Conservation (phyloP, 2,888 invertebrate genomes). For the Chloromyia formosa region DNA sequence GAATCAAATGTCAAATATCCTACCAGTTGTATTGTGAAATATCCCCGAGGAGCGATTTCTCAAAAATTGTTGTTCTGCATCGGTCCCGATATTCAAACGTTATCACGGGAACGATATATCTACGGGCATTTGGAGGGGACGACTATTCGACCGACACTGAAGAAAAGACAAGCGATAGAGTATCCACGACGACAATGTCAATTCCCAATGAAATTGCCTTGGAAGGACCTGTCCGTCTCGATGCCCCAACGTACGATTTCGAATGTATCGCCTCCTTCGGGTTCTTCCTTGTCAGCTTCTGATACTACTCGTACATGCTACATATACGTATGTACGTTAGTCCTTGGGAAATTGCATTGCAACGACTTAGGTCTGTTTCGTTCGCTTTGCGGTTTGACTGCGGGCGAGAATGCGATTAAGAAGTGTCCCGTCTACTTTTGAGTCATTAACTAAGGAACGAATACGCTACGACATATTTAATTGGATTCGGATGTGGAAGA, state of each 20-base stretch:
- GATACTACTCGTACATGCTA: background rate
- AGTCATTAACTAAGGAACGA: slow-evolving; percentile 35
- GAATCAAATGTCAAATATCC: slow-evolving; percentile 44
- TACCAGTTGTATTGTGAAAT: slow-evolving; percentile 25
- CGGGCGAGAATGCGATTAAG: slow-evolving; percentile 3
- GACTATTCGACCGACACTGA: slow-evolving; percentile 1
- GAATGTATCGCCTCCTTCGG: too few species aligned
- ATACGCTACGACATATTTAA: slow-evolving; percentile 26
- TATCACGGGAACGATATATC: slow-evolving; percentile 44
- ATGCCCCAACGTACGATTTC: background rate
- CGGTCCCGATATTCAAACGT: slow-evolving; percentile 29
- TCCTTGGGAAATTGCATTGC: slow-evolving; percentile 10
- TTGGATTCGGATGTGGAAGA: slow-evolving; percentile 15
- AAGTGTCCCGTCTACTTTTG: slow-evolving; percentile 32
- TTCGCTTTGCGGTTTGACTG: slow-evolving; percentile 1
- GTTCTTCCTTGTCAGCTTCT: background rate
- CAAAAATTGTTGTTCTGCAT: slow-evolving; percentile 48
- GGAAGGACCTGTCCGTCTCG: slow-evolving; percentile 22
- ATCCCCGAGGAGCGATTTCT: slow-evolving; percentile 47
- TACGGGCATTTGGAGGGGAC: slow-evolving; percentile 13
- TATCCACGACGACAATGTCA: slow-evolving; percentile 35
- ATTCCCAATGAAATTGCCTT: slow-evolving; percentile 38
- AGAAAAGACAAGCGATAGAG: background rate
- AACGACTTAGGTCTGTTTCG: background rate
- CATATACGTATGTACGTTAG: too few species aligned